Percentiles rank a stretch among this genome's conserved stretches.
phyloP scores from a whole-genome alignment of 2,888 invertebrate species.

The Schrankia costaestrigalis region DNA sequence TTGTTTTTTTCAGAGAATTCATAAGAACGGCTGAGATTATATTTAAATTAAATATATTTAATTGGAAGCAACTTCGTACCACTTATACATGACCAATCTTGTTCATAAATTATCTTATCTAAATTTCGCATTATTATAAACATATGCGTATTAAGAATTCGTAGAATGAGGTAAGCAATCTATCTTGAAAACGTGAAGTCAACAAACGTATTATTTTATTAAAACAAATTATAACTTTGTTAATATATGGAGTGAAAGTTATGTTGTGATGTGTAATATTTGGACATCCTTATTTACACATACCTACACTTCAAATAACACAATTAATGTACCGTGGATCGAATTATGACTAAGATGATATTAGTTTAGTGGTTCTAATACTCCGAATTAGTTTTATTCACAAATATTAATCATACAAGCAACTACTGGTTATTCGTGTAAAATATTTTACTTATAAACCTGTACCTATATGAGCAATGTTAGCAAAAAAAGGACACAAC shows the following conservation, averaged over 20 bases:
- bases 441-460: constrained; percentile 9
- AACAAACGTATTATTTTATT: neutral
- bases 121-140: constrained; percentile 15
- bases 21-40: constrained; percentile 10
- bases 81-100: constrained; percentile 9
- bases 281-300: no score
- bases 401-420: no score
- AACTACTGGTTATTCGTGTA: neutral
- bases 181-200: neutral
- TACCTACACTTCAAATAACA: no score
- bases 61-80: constrained; percentile 10
- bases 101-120: constrained; percentile 23
- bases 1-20: constrained; percentile 28
- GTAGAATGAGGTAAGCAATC: constrained; percentile 8
- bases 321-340: no score
- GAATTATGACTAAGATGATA: no score
- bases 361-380: no score
- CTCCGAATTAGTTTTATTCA: no score
- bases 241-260: neutral
- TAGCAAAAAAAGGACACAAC: constrained; percentile 30
- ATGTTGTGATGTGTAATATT: no score
- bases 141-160: constrained; percentile 17
- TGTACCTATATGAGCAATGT: constrained; percentile 21
- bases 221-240: neutral
- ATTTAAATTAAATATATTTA: constrained; percentile 5